A percentile compares a stretch with the other conserved stretches of the same genome.
These are phyloP conservation scores for Laspeyria flexula DNA, from an alignment of 2,888 invertebrate species.

Conservation along the genomic window DNA sequence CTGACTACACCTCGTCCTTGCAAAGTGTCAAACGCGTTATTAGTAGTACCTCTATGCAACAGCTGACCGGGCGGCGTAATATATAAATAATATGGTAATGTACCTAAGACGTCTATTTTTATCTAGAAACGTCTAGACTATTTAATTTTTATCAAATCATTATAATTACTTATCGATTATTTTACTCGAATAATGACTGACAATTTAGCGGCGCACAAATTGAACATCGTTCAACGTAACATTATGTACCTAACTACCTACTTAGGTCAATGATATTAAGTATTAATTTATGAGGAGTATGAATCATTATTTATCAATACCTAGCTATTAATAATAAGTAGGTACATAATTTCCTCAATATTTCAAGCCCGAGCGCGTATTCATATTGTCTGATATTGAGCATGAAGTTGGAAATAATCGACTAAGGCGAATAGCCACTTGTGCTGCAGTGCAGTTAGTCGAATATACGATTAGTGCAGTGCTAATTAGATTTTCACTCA, in stretches of 20 bases:
- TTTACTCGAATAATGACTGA: neutral
- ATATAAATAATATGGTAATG: neutral
- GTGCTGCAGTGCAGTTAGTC: constrained; percentile 9
- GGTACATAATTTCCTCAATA: neutral
- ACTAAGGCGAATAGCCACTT: constrained; percentile 2
- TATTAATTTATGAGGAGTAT: too few species aligned
- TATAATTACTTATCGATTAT: neutral
- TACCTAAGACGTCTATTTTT: neutral
- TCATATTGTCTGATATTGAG: neutral
- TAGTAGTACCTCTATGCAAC: too few species aligned
- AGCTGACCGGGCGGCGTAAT: constrained; percentile 1
- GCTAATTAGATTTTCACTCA: constrained; percentile 13
- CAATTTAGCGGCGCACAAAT: neutral
- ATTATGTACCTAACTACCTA: neutral
- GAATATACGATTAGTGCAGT: constrained; percentile 7
- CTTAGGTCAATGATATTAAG: too few species aligned
- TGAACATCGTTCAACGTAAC: neutral
- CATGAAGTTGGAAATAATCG: neutral
- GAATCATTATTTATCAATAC: too few species aligned
- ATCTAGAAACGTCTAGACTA: neutral
- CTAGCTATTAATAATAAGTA: neutral
- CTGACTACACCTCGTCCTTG: neutral
- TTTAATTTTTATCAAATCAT: neutral
- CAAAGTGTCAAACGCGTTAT: constrained; percentile 3
- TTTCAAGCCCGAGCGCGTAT: neutral